Conservation (phyloP, 2,888 invertebrate species). For the Diogma glabrata region DNA sequence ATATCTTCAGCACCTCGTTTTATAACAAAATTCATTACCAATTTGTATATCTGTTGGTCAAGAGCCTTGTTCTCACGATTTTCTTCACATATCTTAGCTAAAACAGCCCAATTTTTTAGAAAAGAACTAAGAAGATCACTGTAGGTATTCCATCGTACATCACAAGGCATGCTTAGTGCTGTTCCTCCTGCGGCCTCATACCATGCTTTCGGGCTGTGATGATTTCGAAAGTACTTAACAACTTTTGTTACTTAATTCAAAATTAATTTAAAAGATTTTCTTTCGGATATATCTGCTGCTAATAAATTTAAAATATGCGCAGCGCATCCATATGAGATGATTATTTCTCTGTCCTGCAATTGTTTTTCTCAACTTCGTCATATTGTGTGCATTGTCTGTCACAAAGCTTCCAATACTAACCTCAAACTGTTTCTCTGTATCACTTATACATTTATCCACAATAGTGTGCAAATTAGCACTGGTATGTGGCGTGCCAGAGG, state of each 20-base stretch:
- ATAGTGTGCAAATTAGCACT: no score
- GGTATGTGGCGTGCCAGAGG: no score
- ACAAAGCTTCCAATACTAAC: not conserved
- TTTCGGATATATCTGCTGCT: not conserved
- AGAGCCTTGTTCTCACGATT: not conserved
- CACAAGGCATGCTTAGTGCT: not conserved
- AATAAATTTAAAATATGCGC: no score
- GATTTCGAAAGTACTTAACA: not conserved
- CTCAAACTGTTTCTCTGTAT: not conserved
- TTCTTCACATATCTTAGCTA: not conserved
- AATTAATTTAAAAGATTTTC: not conserved
- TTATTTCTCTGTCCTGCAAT: no score
- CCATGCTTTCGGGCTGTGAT: not conserved
- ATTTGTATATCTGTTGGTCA: not conserved
- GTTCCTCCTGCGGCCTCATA: not conserved
- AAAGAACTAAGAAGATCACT: no score
- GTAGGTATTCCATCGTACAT: not conserved
- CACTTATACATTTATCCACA: no score
- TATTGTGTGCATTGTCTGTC: not conserved
- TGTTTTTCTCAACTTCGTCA: not conserved
- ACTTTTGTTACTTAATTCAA: not conserved
- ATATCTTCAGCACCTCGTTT: not conserved
- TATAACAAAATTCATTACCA: not conserved
- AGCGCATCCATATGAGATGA: not conserved
- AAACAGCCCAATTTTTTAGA: not conserved